Conservation (phyloP, 2,113 vertebrate genomes). For the Onychorhynchus coronatus region DNA sequence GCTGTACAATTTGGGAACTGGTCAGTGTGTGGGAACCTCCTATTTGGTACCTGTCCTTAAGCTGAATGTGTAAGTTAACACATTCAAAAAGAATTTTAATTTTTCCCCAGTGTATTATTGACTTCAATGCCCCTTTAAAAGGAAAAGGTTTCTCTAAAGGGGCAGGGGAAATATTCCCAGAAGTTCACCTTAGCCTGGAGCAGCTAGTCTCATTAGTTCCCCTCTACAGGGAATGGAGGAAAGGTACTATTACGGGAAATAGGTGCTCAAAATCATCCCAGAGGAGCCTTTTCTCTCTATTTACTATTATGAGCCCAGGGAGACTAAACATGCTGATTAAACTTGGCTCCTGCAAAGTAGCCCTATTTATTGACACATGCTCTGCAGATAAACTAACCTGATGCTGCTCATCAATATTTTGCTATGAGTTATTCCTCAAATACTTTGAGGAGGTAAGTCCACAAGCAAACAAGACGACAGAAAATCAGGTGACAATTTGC, state of each 20-base stretch:
- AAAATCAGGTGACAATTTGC: neutral
- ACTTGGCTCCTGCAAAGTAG: neutral
- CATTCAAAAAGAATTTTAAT: neutral
- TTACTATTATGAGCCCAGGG: neutral
- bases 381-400: neutral
- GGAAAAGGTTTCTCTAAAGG: neutral
- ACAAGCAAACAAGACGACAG: neutral
- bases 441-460: rapidly evolving
- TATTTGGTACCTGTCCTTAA: neutral
- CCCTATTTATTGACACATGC: neutral
- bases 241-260: neutral
- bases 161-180: slow-evolving; percentile 21
- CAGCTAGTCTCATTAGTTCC: neutral
- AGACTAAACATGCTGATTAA: neutral
- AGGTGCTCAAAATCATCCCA: neutral
- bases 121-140: slow-evolving; percentile 17
- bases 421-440: neutral
- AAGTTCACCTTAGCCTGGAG: slow-evolving; percentile 1
- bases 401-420: neutral
- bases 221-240: neutral
- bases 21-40: neutral
- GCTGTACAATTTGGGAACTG: neutral
- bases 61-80: neutral
- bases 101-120: neutral
- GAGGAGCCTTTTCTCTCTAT: slow-evolving; percentile 9